Percentiles rank a stretch among this genome's conserved stretches.
phyloP scores from a whole-genome alignment of 2,888 invertebrate genomes.

The Thymelicus sylvestris region DNA sequence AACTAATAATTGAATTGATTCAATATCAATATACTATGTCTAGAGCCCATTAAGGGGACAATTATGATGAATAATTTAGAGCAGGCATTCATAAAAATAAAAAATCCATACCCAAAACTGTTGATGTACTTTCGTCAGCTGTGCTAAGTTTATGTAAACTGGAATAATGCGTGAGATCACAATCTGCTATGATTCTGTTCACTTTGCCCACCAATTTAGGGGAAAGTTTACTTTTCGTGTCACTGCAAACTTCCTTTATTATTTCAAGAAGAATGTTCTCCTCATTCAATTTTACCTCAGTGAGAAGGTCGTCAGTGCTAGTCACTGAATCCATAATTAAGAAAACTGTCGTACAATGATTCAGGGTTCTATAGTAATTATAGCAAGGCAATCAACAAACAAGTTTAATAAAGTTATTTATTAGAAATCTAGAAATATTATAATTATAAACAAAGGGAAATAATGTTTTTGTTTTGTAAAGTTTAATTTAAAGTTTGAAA shows the following conservation, averaged over 20 bases:
- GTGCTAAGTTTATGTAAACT: slow-evolving; percentile 73
- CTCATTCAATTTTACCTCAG: slow-evolving; percentile 58
- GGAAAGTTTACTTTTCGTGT: slow-evolving; percentile 56
- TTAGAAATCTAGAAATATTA: too few species aligned
- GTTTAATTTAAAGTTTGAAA: too few species aligned
- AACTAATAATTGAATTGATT: too few species aligned
- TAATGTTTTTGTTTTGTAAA: neutral
- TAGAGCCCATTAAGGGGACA: too few species aligned
- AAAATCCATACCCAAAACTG: slow-evolving; percentile 63
- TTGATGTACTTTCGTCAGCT: slow-evolving; percentile 72
- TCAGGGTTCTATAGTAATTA: too few species aligned
- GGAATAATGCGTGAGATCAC: slow-evolving; percentile 68
- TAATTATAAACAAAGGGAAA: too few species aligned
- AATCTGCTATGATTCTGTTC: slow-evolving; percentile 70
- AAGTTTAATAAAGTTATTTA: too few species aligned
- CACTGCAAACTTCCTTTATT: slow-evolving; percentile 67
- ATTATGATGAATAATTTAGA: too few species aligned
- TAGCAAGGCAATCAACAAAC: too few species aligned
- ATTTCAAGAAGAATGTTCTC: slow-evolving; percentile 69
- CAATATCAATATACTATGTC: too few species aligned
- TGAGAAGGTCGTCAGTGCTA: slow-evolving; percentile 55
- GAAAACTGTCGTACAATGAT: too few species aligned
- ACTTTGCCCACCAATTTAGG: slow-evolving; percentile 68
- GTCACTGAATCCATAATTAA: slow-evolving; percentile 64
- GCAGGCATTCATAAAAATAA: neutral